These are phyloP conservation scores for Polypterus bichir DNA, from an alignment of 2,113 vertebrate genomes.

Conservation along the genomic window DNA sequence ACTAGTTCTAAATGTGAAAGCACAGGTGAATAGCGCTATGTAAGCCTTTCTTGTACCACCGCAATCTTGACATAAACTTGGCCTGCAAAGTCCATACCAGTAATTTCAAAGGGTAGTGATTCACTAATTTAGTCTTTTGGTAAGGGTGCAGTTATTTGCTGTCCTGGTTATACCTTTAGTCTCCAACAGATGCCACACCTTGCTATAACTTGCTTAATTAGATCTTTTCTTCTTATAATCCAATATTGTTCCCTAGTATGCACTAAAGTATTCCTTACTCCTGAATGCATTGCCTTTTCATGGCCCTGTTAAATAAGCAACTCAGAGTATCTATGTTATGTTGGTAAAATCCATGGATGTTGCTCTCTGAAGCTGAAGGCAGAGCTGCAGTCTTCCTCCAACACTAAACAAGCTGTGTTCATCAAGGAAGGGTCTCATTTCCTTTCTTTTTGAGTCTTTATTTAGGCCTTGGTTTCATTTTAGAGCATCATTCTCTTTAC, in stretches of 20 bases:
- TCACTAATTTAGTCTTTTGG: constrained; percentile 9
- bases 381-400: constrained; percentile 12
- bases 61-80: constrained; percentile 7
- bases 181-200: not conserved
- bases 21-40: constrained; percentile 16
- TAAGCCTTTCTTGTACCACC: constrained; percentile 4
- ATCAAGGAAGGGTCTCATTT: constrained; percentile 6
- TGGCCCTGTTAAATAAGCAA: constrained; percentile 7
- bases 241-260: constrained; percentile 8
- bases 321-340: constrained; percentile 5
- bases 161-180: not conserved
- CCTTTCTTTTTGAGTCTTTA: constrained; percentile 8
- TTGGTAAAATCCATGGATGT: constrained; percentile 1
- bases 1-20: constrained; percentile 14
- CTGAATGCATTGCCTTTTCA: constrained; percentile 5
- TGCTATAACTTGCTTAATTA: not conserved
- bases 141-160: constrained; percentile 6
- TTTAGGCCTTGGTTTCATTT: constrained; percentile 2
- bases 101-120: constrained; percentile 11
- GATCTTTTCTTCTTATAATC: not conserved
- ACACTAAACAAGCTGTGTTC: constrained; percentile 4
- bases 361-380: not conserved
- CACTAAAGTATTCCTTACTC: not conserved
- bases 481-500: constrained; percentile 5
- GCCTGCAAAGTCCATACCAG: constrained; percentile 18